Evolutionary conservation across 2,113 vertebrate species (phyloP).

Genomic region (Phainopepla nitens): DNA sequence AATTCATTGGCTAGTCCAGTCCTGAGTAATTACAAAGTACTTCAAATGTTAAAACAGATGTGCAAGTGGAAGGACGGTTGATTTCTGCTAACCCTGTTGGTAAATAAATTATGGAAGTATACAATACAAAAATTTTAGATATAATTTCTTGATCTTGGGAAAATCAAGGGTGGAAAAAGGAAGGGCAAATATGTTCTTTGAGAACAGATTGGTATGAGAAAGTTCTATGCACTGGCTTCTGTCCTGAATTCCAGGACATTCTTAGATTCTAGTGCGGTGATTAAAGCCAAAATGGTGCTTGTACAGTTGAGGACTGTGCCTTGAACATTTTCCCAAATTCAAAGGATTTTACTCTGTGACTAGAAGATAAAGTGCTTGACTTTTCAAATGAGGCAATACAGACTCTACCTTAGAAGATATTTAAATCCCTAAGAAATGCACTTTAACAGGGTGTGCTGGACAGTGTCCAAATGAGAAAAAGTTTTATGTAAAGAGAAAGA

Average conservation of each 20-base stretch:
- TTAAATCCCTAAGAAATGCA: background rate
- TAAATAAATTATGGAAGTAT: background rate
- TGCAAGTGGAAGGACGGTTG: background rate
- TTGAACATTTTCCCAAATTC: background rate
- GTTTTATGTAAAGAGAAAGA: background rate
- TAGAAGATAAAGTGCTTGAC: background rate
- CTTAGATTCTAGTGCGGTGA: background rate
- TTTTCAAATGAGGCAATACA: background rate
- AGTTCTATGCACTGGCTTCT: background rate
- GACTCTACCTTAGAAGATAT: background rate
- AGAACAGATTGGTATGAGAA: background rate
- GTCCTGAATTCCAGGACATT: background rate
- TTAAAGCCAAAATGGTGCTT: background rate
- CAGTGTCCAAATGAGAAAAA: background rate
- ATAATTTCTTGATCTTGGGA: background rate
- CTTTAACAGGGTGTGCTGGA: background rate
- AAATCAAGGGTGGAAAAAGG: background rate
- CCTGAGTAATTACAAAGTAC: background rate
- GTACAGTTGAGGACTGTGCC: background rate
- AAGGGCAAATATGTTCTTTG: background rate
- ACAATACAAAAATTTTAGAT: background rate
- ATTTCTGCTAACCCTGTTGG: background rate
- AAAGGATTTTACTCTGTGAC: background rate
- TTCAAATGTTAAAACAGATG: background rate
- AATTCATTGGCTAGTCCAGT: background rate